A percentile compares a stretch with the other conserved stretches of the same genome.
Conservation (phyloP, 2,113 vertebrate species). For the Corapipo altera region DNA sequence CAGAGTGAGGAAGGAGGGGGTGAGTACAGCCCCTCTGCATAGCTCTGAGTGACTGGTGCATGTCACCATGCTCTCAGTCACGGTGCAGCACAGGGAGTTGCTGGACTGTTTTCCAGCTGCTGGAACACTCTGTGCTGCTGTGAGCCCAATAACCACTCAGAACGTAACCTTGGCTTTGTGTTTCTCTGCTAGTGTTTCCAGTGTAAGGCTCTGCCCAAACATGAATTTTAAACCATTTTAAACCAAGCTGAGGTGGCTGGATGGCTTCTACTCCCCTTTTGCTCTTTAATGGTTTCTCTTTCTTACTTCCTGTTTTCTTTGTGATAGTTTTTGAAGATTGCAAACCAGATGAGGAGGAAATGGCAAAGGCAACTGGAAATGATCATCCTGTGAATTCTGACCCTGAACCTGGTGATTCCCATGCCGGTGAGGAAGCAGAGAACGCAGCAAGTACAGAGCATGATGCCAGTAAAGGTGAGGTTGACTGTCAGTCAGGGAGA, state of each 20-base stretch:
- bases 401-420: constrained; percentile 72
- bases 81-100: neutral
- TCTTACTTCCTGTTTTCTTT: constrained; percentile 11
- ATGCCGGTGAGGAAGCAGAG: constrained; percentile 71
- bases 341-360: constrained; percentile 82
- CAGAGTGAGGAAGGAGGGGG: constrained; percentile 54
- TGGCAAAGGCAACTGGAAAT: constrained; percentile 67
- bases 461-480: constrained; percentile 45
- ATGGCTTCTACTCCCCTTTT: neutral
- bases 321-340: constrained; percentile 54
- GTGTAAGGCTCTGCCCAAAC: neutral
- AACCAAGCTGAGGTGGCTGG: neutral
- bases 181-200: neutral
- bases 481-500: neutral
- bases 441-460: neutral
- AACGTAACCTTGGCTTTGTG: neutral
- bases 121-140: neutral
- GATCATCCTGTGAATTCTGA: constrained; percentile 59
- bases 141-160: neutral
- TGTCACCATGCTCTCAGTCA: neutral
- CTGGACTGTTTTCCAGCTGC: neutral
- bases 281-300: neutral
- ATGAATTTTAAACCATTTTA: neutral
- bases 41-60: neutral
- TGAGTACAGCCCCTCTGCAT: constrained; percentile 71